phyloP scores from a whole-genome alignment of 1,140 invertebrate species.

The Goniozus legneri region DNA sequence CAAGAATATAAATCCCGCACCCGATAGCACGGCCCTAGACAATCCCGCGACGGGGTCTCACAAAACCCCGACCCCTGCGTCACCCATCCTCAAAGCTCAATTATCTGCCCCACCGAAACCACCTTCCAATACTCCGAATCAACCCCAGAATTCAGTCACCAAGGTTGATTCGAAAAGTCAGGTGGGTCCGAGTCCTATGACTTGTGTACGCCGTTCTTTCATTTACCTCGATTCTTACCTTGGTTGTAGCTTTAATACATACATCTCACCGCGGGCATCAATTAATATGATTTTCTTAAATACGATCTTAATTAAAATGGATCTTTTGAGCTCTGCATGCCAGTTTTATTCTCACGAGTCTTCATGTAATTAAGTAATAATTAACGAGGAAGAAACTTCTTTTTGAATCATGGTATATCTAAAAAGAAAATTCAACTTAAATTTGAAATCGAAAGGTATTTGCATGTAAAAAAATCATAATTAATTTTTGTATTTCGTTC shows the following conservation, averaged over 20 bases:
- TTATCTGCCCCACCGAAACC: slow-evolving; percentile 68
- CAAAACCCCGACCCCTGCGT: slow-evolving; percentile 52
- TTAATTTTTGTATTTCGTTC: too few species aligned
- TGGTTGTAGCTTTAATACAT: slow-evolving; percentile 18
- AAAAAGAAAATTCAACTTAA: too few species aligned
- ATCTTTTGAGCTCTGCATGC: too few species aligned
- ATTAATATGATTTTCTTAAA: too few species aligned
- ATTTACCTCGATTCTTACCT: slow-evolving; percentile 12
- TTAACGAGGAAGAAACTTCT: too few species aligned
- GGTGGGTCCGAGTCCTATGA: slow-evolving; percentile 55
- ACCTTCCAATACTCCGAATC: slow-evolving; percentile 37
- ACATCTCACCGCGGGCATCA: too few species aligned
- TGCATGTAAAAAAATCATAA: too few species aligned
- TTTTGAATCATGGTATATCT: too few species aligned
- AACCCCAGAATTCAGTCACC: slow-evolving; percentile 48
- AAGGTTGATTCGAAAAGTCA: slow-evolving; percentile 61
- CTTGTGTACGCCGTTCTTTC: slow-evolving; percentile 32
- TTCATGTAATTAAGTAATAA: too few species aligned
- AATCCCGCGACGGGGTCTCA: slow-evolving; percentile 37
- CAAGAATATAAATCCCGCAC: slow-evolving; percentile 41
- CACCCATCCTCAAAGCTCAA: slow-evolving; percentile 75
- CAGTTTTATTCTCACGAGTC: too few species aligned
- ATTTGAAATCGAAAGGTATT: too few species aligned
- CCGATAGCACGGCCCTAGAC: slow-evolving; percentile 40
- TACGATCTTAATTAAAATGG: too few species aligned